Evolutionary conservation across 2,797 vertebrate genomes (phyloP).

Genomic region (Coranthus polyacanthus): DNA sequence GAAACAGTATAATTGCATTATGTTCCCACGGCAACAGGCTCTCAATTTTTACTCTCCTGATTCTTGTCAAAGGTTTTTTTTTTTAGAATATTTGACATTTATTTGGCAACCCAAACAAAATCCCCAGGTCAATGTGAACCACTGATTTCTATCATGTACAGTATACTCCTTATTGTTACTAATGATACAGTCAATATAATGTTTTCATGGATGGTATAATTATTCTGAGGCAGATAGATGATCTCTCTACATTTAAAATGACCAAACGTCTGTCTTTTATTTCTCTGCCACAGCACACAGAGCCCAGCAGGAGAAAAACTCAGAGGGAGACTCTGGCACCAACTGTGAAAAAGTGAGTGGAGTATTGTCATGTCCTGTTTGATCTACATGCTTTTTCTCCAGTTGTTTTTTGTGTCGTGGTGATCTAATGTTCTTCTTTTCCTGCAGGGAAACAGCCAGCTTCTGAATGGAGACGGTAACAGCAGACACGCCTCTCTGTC

Average conservation of each 20-base stretch:
- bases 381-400: background rate
- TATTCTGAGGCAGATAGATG: background rate
- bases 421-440: background rate
- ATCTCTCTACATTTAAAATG: background rate
- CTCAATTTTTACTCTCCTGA: too few relatives aligned
- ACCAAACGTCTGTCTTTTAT: background rate
- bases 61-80: too few relatives aligned
- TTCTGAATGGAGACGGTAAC: constrained; percentile 81
- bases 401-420: background rate
- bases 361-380: background rate
- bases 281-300: constrained; percentile 77
- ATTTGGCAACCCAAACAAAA: too few relatives aligned
- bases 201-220: background rate
- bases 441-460: constrained; percentile 83
- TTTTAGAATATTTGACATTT: too few relatives aligned
- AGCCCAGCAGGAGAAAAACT: constrained; percentile 78
- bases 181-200: too few relatives aligned
- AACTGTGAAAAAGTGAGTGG: constrained; percentile 87
- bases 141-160: too few relatives aligned
- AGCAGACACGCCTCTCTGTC: constrained; percentile 88
- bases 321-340: constrained; percentile 76
- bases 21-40: too few relatives aligned
- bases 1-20: too few relatives aligned
- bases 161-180: too few relatives aligned
- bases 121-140: too few relatives aligned